Conservation (phyloP, 1,140 invertebrate species). For the Anadara kagoshimensis region DNA sequence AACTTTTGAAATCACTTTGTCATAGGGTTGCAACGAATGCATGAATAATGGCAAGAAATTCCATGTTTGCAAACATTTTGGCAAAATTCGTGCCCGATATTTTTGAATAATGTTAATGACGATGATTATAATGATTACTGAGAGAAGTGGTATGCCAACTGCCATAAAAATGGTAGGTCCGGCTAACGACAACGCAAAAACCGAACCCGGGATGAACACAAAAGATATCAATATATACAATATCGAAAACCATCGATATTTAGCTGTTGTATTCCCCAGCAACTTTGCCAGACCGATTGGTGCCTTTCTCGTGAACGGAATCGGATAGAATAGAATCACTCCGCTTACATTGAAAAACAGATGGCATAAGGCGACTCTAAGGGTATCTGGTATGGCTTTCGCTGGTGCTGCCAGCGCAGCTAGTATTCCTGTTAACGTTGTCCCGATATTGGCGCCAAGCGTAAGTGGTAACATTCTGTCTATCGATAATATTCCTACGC, state of each 20-base stretch:
- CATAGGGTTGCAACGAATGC: conserved; percentile 29
- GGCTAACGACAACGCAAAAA: conserved; percentile 72
- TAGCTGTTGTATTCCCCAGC: conserved; percentile 75
- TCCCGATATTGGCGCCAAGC: conserved; percentile 79
- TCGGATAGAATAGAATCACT: conserved; percentile 78
- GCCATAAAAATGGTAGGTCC: conserved; percentile 40
- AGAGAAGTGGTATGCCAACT: neutral
- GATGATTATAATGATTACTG: conserved; percentile 15
- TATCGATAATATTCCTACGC: conserved; percentile 77
- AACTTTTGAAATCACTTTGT: conserved; percentile 16
- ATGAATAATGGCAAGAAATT: conserved; percentile 25
- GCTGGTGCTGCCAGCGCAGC: conserved; percentile 75
- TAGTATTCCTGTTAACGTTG: conserved; percentile 76
- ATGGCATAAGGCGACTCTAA: conserved; percentile 49
- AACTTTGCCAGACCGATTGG: conserved; percentile 76
- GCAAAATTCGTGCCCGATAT: conserved; percentile 12
- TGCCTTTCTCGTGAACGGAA: conserved; percentile 75
- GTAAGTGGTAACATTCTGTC: conserved; percentile 79
- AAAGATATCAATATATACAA: conserved; percentile 77
- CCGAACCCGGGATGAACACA: conserved; percentile 73
- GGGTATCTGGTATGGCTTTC: conserved; percentile 37
- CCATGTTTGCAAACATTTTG: conserved; percentile 23
- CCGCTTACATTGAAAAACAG: conserved; percentile 55
- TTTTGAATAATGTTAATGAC: conserved; percentile 27
- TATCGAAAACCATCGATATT: conserved; percentile 77